Base-by-base conservation (phyloP, 2,888 invertebrate genomes). In the Tuta absoluta region DNA sequence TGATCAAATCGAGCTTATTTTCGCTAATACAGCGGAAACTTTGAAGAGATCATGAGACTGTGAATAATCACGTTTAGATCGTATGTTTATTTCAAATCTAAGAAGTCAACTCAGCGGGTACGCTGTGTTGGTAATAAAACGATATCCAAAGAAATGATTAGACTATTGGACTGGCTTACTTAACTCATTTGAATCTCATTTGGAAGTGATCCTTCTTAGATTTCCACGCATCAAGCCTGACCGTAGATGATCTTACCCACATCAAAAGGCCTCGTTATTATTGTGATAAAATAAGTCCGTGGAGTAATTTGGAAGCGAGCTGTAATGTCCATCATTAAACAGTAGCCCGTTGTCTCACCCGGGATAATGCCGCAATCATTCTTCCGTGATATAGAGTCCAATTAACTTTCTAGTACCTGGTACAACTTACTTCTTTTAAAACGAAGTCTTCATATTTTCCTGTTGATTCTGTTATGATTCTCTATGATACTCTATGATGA, bases 291-390 rank as follows among this genome's bases (percentile, higher is more conserved):
- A 62, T 61, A 59, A 64, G 60, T 62, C 56, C 24, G 17, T 58
- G 65, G 67, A 23, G 70, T 71, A 71, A 74, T 74, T 71, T 71
- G 68, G 69, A 67, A 64, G 69, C 70, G 69, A 67, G 67, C 28
- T 71, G 72, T 79, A 78, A 78, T 77, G 72, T 68, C 73, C 74
- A 76, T 84, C 82, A 87, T 87, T 84, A 86, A 78, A 86, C 86
- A 80, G 87, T 81, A 86, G 85, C 84, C 75, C 73, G 24, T 24
- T 10, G 19, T 71, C 77, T 76, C 75, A 76, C 74, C 70, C 77
- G 77, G 76, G 76, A 82, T 84, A 84, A 84, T 80, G 81, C 76
- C 75, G 81, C 83, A 83, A 82, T 85, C 82, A 85, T 82, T 84
- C 87, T 81, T 83, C 3, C 28, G 24, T 56, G n/a, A 56, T 56